A percentile compares a stretch with the other conserved stretches of the same genome.
Evolutionary conservation across 1,140 invertebrate genomes (phyloP).

Genomic region (Amphibalanus amphitrite): DNA sequence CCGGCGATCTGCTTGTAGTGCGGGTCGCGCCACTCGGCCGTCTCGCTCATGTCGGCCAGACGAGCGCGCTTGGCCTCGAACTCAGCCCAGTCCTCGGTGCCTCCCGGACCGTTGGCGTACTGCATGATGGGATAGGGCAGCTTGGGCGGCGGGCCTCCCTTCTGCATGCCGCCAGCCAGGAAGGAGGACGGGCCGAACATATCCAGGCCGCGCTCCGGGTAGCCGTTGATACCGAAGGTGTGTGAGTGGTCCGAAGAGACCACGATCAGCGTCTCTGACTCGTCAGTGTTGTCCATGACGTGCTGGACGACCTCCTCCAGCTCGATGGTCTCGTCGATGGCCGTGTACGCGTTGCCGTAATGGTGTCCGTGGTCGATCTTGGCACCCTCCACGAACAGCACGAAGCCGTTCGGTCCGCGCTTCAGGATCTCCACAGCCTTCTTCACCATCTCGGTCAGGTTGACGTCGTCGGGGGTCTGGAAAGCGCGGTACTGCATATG

Average conservation of each 20-base stretch:
- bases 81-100: slow-evolving; percentile 4
- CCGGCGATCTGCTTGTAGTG: slow-evolving; percentile 4
- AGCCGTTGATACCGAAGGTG: slow-evolving; percentile 50
- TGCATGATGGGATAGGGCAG: slow-evolving; percentile 11
- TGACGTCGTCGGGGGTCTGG: slow-evolving; percentile 15
- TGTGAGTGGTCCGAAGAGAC: slow-evolving; percentile 67
- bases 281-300: slow-evolving; percentile 44
- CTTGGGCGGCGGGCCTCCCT: background rate
- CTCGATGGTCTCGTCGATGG: slow-evolving; percentile 57
- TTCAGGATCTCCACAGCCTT: slow-evolving; percentile 18
- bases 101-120: slow-evolving; percentile 14
- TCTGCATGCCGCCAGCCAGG: slow-evolving; percentile 4
- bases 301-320: slow-evolving; percentile 49
- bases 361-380: slow-evolving; percentile 15
- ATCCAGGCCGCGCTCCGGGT: slow-evolving; percentile 45
- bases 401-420: slow-evolving; percentile 14
- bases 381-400: slow-evolving; percentile 18
- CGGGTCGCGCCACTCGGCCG: slow-evolving; percentile 32
- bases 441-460: slow-evolving; percentile 16
- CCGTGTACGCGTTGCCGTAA: slow-evolving; percentile 41
- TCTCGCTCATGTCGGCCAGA: slow-evolving; percentile 38
- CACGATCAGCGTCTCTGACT: slow-evolving; percentile 50
- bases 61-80: slow-evolving; percentile 16
- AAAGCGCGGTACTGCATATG: slow-evolving; percentile 10
- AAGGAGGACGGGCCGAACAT: slow-evolving; percentile 33